These are phyloP conservation scores for Silurus glanis DNA, from an alignment of 2,113 vertebrate genomes.

Conservation along the genomic window DNA sequence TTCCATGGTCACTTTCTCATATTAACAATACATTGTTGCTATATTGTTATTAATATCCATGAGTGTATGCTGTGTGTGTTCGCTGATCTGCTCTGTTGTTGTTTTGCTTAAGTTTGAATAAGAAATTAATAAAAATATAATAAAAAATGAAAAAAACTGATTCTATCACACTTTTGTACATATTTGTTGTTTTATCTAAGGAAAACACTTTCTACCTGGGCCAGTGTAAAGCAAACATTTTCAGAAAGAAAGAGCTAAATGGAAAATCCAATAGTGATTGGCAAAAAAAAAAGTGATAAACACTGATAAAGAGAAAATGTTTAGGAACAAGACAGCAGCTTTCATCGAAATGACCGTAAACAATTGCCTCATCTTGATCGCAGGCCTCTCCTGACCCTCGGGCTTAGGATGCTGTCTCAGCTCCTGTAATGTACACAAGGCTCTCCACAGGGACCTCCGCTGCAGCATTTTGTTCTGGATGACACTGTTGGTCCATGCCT, in stretches of 20 bases:
- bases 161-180: not conserved
- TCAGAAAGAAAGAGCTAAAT: not conserved
- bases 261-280: not conserved
- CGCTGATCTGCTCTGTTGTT: no score
- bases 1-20: no score
- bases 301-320: not conserved
- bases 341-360: not conserved
- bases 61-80: no score
- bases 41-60: no score
- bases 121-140: no score
- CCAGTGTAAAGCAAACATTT: not conserved
- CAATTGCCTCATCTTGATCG: not conserved
- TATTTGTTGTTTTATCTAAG: not conserved
- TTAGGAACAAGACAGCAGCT: not conserved
- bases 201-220: not conserved
- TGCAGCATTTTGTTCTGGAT: constrained; percentile 31
- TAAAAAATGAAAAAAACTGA: not conserved
- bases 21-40: no score
- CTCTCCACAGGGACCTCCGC: constrained; percentile 35
- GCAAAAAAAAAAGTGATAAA: not conserved
- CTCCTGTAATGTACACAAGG: constrained; percentile 37
- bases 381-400: constrained; percentile 19
- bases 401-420: constrained; percentile 18
- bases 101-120: no score
- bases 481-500: constrained; percentile 1